phyloP scores from a whole-genome alignment of 37 sponge, comb jelly and placozoan species.

The Geodia barretti region DNA sequence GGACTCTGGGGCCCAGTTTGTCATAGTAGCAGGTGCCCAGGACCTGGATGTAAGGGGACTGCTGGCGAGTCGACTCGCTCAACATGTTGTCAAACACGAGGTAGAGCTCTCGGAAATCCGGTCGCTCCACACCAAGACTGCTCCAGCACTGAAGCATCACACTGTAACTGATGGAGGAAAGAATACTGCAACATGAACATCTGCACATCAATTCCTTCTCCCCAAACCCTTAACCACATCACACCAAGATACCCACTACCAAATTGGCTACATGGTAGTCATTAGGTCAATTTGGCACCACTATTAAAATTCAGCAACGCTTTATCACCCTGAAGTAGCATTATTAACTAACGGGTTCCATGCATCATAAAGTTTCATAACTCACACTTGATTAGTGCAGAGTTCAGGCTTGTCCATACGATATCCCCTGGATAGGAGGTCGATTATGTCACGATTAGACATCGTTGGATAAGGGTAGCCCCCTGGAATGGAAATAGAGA shows the following conservation, averaged over 20 bases:
- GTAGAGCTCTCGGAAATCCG: constrained; percentile 12
- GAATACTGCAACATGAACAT: too few relatives aligned
- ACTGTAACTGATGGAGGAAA: constrained; percentile 39
- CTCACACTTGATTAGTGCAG: constrained; percentile 74
- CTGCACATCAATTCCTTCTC: too few relatives aligned
- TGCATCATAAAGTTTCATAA: too few relatives aligned
- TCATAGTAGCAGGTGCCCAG: background rate
- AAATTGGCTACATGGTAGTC: too few relatives aligned
- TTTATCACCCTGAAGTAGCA: too few relatives aligned
- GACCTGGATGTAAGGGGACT: background rate
- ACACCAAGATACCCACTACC: too few relatives aligned
- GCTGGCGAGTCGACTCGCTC: background rate
- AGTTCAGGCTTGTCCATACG: constrained; percentile 58
- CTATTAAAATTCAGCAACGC: too few relatives aligned
- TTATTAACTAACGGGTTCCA: too few relatives aligned
- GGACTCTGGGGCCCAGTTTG: background rate
- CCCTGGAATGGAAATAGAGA: too few relatives aligned
- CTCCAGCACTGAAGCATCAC: constrained; percentile 45
- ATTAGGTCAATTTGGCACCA: background rate
- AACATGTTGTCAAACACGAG: constrained; percentile 8
- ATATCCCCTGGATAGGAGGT: constrained; percentile 31
- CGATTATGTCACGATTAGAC: constrained; percentile 26
- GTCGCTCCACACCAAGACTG: constrained; percentile 1
- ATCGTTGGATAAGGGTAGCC: constrained; percentile 59
- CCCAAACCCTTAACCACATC: too few relatives aligned